Evolutionary conservation across 2,113 vertebrate genomes (phyloP).

Genomic region (Notiomystis cincta): DNA sequence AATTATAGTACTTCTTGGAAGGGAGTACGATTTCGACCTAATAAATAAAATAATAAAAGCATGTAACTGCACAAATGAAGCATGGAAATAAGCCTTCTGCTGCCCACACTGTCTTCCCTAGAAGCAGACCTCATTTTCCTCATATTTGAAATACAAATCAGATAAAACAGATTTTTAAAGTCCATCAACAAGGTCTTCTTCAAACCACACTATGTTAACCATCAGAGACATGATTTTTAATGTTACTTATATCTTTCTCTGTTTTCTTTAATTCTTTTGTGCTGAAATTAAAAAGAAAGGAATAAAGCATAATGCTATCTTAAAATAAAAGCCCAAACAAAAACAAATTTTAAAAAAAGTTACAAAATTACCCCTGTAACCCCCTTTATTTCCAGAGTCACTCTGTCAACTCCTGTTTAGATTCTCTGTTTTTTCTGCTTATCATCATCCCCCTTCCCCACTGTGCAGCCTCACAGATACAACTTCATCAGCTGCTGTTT

Average conservation of each 20-base stretch:
- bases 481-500: not conserved
- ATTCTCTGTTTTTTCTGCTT: not conserved
- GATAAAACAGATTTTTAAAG: not conserved
- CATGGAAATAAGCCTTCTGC: not conserved
- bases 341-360: rapidly evolving
- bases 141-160: not conserved
- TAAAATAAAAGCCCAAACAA: not conserved
- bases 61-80: not conserved
- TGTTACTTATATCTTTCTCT: not conserved
- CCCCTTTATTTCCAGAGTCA: rapidly evolving
- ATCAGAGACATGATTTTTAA: not conserved
- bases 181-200: not conserved
- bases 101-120: not conserved
- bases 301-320: not conserved
- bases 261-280: not conserved
- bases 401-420: not conserved
- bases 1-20: not conserved
- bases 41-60: not conserved
- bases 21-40: not conserved
- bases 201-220: not conserved
- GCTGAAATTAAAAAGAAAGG: not conserved
- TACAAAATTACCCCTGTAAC: not conserved
- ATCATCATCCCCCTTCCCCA: not conserved
- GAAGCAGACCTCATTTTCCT: not conserved
- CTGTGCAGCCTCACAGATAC: not conserved